Percentiles rank a stretch among this genome's conserved stretches.
Evolutionary conservation across 2,888 invertebrate species (phyloP).

Genomic region (Seira sanloemensis): DNA sequence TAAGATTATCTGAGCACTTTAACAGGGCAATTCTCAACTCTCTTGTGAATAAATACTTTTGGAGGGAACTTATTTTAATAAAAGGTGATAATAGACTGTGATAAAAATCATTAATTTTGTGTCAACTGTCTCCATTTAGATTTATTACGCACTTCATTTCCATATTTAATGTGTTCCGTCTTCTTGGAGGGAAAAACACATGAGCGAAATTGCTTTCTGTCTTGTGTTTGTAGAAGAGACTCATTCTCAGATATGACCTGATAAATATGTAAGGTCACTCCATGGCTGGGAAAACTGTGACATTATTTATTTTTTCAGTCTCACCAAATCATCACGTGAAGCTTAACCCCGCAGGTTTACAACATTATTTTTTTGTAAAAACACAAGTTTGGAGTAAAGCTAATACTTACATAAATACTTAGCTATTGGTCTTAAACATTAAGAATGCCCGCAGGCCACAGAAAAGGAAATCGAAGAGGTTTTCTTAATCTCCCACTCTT

Average conservation of each 20-base stretch:
- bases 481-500: too few relatives aligned
- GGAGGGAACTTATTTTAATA: neutral
- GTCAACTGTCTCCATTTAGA: neutral
- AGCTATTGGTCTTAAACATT: neutral
- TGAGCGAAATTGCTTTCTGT: neutral
- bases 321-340: constrained; percentile 8
- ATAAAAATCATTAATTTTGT: constrained; percentile 5
- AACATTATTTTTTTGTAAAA: too few relatives aligned
- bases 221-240: too few relatives aligned
- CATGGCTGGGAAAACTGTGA: constrained; percentile 9
- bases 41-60: neutral
- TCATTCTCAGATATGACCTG: too few relatives aligned
- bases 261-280: constrained; percentile 8
- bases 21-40: neutral
- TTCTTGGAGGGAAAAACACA: neutral
- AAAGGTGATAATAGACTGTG: neutral
- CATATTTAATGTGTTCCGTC: neutral
- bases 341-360: too few relatives aligned
- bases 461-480: neutral
- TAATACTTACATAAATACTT: neutral
- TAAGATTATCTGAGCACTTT: neutral
- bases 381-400: neutral
- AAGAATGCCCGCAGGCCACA: neutral
- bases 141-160: neutral
- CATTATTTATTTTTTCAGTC: neutral